These are phyloP conservation scores for Octomys mimax DNA, from an alignment of 2,797 vertebrate genomes.

Conservation along the genomic window DNA sequence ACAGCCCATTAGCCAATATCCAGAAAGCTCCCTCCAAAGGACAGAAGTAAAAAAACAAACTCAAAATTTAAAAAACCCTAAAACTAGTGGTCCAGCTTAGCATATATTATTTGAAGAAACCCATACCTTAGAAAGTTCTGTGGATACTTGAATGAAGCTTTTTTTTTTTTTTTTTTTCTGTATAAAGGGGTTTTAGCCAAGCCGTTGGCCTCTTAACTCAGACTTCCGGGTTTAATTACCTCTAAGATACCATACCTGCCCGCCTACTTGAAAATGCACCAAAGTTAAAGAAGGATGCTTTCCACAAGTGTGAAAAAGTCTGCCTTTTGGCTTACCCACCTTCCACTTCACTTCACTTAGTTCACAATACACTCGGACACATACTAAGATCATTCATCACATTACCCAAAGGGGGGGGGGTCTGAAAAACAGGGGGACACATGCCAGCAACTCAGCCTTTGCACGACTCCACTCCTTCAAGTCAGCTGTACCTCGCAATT, in stretches of 20 bases:
- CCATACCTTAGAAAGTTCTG: conserved; percentile 79
- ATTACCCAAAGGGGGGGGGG: conserved; percentile 34
- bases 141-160: conserved; percentile 78
- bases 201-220: conserved; percentile 72
- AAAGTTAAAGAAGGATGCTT: conserved; percentile 70
- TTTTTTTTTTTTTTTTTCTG: conserved; percentile 45
- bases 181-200: conserved; percentile 76
- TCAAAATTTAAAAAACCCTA: conserved; percentile 75
- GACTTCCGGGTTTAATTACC: conserved; percentile 75
- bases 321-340: conserved; percentile 17
- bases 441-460: not conserved
- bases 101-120: conserved; percentile 83
- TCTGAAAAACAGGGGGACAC: conserved; percentile 25
- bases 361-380: conserved; percentile 46
- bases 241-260: conserved; percentile 72
- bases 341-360: conserved; percentile 59
- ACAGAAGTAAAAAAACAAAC: conserved; percentile 48
- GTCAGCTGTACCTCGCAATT: conserved; percentile 70
- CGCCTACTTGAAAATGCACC: conserved; percentile 66
- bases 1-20: conserved; percentile 61
- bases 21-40: conserved; percentile 58
- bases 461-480: not conserved
- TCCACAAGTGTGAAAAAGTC: not conserved
- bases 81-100: conserved; percentile 86
- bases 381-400: conserved; percentile 36